Evolutionary conservation across 1,140 invertebrate genomes (phyloP).

Genomic region (Ditylenchus dipsaci): DNA sequence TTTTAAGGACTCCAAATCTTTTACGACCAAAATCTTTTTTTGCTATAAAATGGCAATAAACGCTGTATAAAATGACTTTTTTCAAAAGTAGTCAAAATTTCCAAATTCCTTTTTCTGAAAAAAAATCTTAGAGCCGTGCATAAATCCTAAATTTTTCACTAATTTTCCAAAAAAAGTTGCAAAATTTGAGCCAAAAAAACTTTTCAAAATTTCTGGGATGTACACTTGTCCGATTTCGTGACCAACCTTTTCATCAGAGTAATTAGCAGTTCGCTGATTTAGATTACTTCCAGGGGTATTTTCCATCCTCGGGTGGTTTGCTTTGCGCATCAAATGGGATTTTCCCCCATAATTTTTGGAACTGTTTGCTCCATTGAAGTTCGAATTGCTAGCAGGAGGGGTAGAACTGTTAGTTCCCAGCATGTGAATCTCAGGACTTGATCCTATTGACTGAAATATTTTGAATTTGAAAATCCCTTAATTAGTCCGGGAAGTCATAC

Average conservation of each 20-base stretch:
- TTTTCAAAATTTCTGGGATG: too few species aligned
- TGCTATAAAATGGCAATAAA: too few species aligned
- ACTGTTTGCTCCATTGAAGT: background rate
- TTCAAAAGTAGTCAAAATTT: too few species aligned
- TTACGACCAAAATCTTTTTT: too few species aligned
- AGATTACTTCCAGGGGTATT: background rate
- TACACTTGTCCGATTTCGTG: too few species aligned
- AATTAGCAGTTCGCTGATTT: slow-evolving; percentile 7
- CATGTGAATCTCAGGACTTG: slow-evolving; percentile 52
- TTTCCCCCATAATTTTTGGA: slow-evolving; percentile 4
- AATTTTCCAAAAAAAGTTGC: too few species aligned
- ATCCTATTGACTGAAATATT: slow-evolving; percentile 29
- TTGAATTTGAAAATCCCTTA: background rate
- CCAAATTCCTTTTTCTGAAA: too few species aligned
- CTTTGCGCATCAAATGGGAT: background rate
- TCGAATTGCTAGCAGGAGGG: slow-evolving; percentile 1
- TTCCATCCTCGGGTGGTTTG: background rate
- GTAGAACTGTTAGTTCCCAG: slow-evolving; percentile 26
- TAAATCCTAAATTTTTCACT: too few species aligned
- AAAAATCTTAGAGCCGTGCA: too few species aligned
- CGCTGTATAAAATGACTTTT: too few species aligned
- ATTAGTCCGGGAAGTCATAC: background rate
- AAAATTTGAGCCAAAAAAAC: too few species aligned
- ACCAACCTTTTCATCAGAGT: slow-evolving; percentile 17
- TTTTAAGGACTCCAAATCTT: too few species aligned